Evolutionary conservation across 1,140 invertebrate species (phyloP), one percentile per base, ranked within the genome.

Genomic region (Eurosta solidaginis): DNA sequence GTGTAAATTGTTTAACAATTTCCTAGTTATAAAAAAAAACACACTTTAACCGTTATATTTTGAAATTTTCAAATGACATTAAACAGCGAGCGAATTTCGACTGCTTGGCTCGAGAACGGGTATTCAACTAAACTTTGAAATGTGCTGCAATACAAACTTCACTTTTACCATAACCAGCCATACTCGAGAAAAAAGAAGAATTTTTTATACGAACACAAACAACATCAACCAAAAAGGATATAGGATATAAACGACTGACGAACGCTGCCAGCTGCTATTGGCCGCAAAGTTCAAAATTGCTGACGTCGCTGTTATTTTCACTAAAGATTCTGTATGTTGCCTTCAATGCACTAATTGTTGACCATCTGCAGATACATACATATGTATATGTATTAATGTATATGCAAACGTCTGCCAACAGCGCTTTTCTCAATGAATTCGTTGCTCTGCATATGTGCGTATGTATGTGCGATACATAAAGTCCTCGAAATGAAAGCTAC

Each of bases 41-140:
- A n/a, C n/a, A n/a, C n/a, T n/a, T n/a, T n/a, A n/a, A n/a, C n/a
- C n/a, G n/a, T n/a, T n/a, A n/a, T n/a, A n/a, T n/a, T n/a, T n/a
- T n/a, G n/a, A n/a, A n/a, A n/a, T n/a, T n/a, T n/a, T n/a, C n/a
- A n/a, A n/a, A n/a, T n/a, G 29, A 14, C 33, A n/a, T 6, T 68
- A 20, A 68, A n/a, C 54, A 29, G 7, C 25, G 33, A 68, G 50
- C 47, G 49, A 29, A 52, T 50, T 33, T 52, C 75, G 47, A 77
- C 75, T 74, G 40, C 20, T 74, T 83, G 82, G 84, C 79, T 86
- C 82, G 84, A 80, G 81, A 79, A 82, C 79, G 79, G 82, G 76
- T 81, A 85, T 85, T 75, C 80, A 80, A 85, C 84, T 85, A 83
- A 84, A 84, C 80, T 83, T 82, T 49, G 78, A 78, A 84, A 82